Conservation (phyloP, 2,888 invertebrate species). For the Ectobius pallidus region DNA sequence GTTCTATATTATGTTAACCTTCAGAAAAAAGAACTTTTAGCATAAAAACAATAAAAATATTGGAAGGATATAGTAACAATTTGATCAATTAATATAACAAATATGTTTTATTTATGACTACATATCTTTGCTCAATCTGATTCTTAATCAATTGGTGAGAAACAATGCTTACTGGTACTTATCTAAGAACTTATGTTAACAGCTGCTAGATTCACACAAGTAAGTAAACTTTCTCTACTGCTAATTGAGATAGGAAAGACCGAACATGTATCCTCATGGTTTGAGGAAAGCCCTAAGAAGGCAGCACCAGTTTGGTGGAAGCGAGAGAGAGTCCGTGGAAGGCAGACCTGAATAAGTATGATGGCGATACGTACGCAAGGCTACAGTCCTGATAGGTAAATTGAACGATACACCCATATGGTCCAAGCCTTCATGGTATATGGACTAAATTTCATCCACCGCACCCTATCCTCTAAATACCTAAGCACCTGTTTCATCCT, state of each 20-base stretch:
- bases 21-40: not conserved
- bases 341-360: slow-evolving; percentile 35
- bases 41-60: too few species aligned
- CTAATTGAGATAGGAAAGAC: not conserved
- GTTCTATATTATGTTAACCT: not conserved
- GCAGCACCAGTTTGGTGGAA: slow-evolving; percentile 38
- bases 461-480: not conserved
- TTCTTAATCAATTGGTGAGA: slow-evolving; percentile 43
- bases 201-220: slow-evolving; percentile 13
- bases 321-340: slow-evolving; percentile 37
- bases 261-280: slow-evolving; percentile 35
- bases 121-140: slow-evolving; percentile 45
- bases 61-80: not conserved
- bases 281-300: slow-evolving; percentile 44
- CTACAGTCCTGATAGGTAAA: slow-evolving; percentile 13
- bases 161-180: slow-evolving; percentile 17
- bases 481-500: slow-evolving; percentile 6
- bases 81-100: not conserved
- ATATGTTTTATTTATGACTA: slow-evolving; percentile 43
- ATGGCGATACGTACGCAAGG: not conserved
- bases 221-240: too few species aligned
- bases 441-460: not conserved
- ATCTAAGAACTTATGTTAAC: not conserved
- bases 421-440: slow-evolving; percentile 6
- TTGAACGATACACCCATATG: slow-evolving; percentile 1